Conservation (phyloP, 2,113 vertebrate species). For the Lampris incognitus region DNA sequence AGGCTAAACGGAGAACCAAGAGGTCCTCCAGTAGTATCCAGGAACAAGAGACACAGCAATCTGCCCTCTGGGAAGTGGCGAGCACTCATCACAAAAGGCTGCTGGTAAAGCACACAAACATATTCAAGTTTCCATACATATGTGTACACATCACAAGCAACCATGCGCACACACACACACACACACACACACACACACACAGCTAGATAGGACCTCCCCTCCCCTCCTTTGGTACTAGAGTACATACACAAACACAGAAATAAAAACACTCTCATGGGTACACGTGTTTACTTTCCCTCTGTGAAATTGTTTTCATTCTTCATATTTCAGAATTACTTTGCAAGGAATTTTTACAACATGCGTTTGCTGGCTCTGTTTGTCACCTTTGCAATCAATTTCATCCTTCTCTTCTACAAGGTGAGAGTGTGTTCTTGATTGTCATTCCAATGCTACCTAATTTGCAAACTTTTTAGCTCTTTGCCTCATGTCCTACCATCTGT, state of each 20-base stretch:
- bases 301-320: not conserved
- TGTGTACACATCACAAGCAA: not conserved
- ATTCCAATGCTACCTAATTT: not conserved
- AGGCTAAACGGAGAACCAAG: conserved; percentile 79
- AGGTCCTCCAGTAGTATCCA: conserved; percentile 82
- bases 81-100: conserved; percentile 90
- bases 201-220: no score
- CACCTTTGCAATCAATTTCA: conserved; percentile 96
- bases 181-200: not conserved
- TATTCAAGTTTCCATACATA: conserved; percentile 1
- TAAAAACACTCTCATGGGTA: not conserved
- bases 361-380: conserved; percentile 93
- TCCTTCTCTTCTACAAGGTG: conserved; percentile 97
- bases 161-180: not conserved
- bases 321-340: conserved; percentile 91
- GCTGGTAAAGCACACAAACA: conserved; percentile 83
- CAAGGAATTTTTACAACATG: conserved; percentile 96
- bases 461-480: not conserved
- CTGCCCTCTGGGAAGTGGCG: conserved; percentile 90
- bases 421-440: conserved; percentile 19
- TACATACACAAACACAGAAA: not conserved
- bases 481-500: not conserved
- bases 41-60: conserved; percentile 87
- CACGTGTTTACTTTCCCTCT: not conserved
- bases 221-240: no score